Percentiles rank a stretch among this genome's conserved stretches.
These are phyloP conservation scores for Drosophila bocqueti DNA, from an alignment of 1,140 invertebrate species.

Conservation along the genomic window DNA sequence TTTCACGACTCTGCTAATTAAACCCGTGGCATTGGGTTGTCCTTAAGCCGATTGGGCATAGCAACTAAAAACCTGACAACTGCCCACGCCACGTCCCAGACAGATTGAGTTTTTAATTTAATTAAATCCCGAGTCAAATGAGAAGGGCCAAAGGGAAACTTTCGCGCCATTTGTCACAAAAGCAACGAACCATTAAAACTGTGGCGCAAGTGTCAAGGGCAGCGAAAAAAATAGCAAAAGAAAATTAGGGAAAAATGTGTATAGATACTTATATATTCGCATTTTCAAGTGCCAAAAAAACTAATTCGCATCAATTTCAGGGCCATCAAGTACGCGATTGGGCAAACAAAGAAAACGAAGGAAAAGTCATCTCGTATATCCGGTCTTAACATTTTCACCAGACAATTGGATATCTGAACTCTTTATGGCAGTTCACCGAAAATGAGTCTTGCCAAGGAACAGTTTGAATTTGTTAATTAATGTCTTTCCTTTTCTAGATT, in stretches of 20 bases:
- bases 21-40: not conserved
- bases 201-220: constrained; percentile 19
- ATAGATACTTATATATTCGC: not conserved
- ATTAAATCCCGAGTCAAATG: constrained; percentile 45
- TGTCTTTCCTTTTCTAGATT: no score
- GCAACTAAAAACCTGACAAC: constrained; percentile 62
- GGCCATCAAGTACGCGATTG: constrained; percentile 61
- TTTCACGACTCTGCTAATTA: constrained; percentile 18
- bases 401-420: constrained; percentile 18
- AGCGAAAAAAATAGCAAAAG: constrained; percentile 6
- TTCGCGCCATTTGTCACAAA: constrained; percentile 52
- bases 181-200: constrained; percentile 54
- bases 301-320: constrained; percentile 65
- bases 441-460: not conserved
- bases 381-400: constrained; percentile 12
- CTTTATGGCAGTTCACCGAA: constrained; percentile 9
- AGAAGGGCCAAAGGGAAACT: constrained; percentile 27
- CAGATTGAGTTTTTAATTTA: constrained; percentile 59
- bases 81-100: constrained; percentile 20
- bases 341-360: constrained; percentile 22
- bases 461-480: not conserved
- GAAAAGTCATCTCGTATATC: constrained; percentile 30
- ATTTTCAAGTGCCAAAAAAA: constrained; percentile 14
- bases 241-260: not conserved
- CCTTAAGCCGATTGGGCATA: constrained; percentile 24